A percentile compares a stretch with the other conserved stretches of the same genome.
Conservation (phyloP, 2,797 vertebrate species). For the Karalla daura region DNA sequence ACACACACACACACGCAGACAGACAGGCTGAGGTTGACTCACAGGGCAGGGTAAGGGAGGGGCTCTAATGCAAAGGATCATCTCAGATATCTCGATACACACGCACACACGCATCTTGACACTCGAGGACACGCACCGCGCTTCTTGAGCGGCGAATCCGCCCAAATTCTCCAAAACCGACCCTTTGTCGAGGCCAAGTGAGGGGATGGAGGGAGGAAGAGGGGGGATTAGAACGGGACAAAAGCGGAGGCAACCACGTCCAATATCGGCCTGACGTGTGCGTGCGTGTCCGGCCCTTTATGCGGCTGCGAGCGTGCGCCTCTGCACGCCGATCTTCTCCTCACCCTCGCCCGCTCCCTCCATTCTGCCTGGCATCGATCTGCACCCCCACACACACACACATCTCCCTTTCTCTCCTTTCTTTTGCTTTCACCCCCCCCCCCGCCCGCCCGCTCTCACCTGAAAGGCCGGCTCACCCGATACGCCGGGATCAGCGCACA, state of each 20-base stretch:
- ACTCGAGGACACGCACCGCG: slow-evolving; percentile 4
- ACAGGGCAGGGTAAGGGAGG: slow-evolving; percentile 59
- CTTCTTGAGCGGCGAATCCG: slow-evolving; percentile 38
- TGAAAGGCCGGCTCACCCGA: slow-evolving; percentile 66
- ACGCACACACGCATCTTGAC: slow-evolving; percentile 9
- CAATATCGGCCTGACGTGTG: slow-evolving; percentile 35
- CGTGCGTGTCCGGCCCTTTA: neutral
- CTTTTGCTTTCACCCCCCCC: slow-evolving; percentile 61
- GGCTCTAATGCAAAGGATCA: slow-evolving; percentile 57
- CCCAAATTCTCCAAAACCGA: slow-evolving; percentile 57
- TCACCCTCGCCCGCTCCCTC: slow-evolving; percentile 38
- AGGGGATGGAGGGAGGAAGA: slow-evolving; percentile 13
- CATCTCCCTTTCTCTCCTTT: slow-evolving; percentile 41
- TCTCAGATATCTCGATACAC: slow-evolving; percentile 44
- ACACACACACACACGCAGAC: slow-evolving; percentile 12
- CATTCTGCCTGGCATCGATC: slow-evolving; percentile 53
- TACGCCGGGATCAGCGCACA: slow-evolving; percentile 37
- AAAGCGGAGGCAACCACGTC: slow-evolving; percentile 47
- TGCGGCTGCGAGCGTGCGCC: slow-evolving; percentile 51
- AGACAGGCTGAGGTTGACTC: slow-evolving; percentile 50
- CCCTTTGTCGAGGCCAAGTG: slow-evolving; percentile 44
- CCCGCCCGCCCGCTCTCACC: too few relatives aligned
- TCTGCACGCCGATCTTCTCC: slow-evolving; percentile 1
- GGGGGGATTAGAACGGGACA: slow-evolving; percentile 44
- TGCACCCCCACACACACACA: too few relatives aligned